Percentiles rank a stretch among this genome's conserved stretches.
Conservation (phyloP, 2,797 vertebrate genomes). For the Scleropages formosus region DNA sequence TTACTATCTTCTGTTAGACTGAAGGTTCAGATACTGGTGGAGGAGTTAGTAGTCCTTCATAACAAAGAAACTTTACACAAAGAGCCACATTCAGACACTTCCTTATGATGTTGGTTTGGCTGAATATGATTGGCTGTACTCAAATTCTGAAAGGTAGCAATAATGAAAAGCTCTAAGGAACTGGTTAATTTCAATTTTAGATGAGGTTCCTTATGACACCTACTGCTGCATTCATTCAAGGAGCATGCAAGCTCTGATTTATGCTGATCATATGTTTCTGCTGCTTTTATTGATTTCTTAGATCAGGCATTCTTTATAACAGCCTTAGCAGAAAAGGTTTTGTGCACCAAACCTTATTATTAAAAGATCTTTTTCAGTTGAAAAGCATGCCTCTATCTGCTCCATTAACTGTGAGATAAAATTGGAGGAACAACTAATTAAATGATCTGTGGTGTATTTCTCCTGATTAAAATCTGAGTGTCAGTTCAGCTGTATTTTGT, state of each 20-base stretch:
- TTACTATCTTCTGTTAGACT: too few species aligned
- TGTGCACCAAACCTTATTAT: neutral
- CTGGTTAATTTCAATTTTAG: neutral
- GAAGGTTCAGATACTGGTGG: too few species aligned
- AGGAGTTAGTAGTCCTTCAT: too few species aligned
- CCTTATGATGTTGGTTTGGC: too few species aligned
- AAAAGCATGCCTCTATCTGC: neutral
- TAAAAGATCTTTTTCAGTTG: slow-evolving; percentile 9
- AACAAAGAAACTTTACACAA: too few species aligned
- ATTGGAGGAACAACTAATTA: neutral
- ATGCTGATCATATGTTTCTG: neutral
- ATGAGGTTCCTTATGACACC: neutral
- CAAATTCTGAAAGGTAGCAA: slow-evolving; percentile 1
- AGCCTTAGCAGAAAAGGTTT: neutral
- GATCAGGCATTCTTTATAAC: slow-evolving; percentile 1
- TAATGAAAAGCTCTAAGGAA: neutral
- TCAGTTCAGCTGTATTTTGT: too few species aligned
- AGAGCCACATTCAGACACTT: too few species aligned
- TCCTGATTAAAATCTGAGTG: neutral
- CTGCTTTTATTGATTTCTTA: neutral
- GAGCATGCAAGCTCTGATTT: neutral
- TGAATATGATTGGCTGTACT: slow-evolving; percentile 6
- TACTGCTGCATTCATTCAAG: neutral
- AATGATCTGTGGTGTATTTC: neutral
- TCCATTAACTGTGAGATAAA: neutral